Evolutionary conservation across 1,140 invertebrate genomes (phyloP), one percentile per base, ranked within the genome.

Genomic region (Colletes latitarsis): DNA sequence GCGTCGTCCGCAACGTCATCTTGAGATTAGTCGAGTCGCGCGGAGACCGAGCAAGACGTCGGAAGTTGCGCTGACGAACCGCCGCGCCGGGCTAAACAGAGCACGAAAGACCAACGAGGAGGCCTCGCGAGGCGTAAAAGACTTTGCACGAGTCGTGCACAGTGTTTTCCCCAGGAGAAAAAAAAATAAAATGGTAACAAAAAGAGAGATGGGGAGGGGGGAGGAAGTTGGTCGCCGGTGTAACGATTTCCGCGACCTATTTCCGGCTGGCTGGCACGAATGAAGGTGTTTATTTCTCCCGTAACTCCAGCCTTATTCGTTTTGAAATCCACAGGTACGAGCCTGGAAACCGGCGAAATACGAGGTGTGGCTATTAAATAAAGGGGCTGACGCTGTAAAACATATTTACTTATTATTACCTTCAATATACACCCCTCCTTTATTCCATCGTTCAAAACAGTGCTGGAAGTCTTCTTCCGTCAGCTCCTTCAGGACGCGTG

Each of bases 231-330:
- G n/a, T 46, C 60, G 62, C 67, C 46, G 75, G 75, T 88, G 77
- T 86, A 82, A 85, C 80, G 86, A 66, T 88, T 84, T 88, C 86
- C 75, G 79, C 84, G 84, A 88, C 88, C 88, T 78, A 86, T 88
- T 88, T 88, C 83, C 80, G 77, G 77, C 64, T 68, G 78, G 75
- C 78, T 78, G 80, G 63, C 74, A 70, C 52, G 85, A 82, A 82
- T 84, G 83, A 87, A 83, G 62, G 49, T 81, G 82, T 87, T 87
- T 87, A 87, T 86, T 86, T 83, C 82, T 64, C 67, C 39, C 46
- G 41, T 49, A 60, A 57, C 74, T 55, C 19, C 57, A 12, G n/a
- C 73, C 70, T 21, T 69, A 52, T 70, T 58, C 71, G 68, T 73
- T 75, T 55, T 55, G 17, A 57, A 77, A 78, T 77, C 58, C 67